Conservation (phyloP, 1,140 invertebrate species). For the Pseudomyrmex cubaensis region DNA sequence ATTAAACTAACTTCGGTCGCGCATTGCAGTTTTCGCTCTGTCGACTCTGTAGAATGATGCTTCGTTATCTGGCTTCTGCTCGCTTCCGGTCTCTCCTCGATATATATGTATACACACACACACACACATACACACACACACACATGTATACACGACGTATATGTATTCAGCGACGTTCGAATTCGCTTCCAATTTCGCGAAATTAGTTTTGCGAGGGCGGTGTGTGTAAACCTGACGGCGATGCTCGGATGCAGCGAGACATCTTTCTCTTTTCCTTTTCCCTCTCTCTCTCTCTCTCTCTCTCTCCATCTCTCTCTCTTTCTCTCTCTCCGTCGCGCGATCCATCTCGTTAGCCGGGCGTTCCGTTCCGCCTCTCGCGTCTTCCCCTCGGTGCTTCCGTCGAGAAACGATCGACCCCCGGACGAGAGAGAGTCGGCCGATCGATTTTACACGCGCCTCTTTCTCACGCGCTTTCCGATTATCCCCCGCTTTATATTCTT, state of each 20-base stretch:
- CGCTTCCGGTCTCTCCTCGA: too few species aligned
- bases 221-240: too few species aligned
- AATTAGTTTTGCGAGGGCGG: too few species aligned
- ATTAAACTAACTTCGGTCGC: not conserved
- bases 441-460: slow-evolving; percentile 10
- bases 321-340: not conserved
- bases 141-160: too few species aligned
- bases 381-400: not conserved
- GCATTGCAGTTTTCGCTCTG: not conserved
- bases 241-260: not conserved
- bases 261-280: not conserved
- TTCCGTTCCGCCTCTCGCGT: slow-evolving; percentile 4
- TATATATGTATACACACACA: too few species aligned
- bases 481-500: slow-evolving; percentile 33
- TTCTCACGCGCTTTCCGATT: slow-evolving; percentile 33
- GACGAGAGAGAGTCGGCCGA: not conserved
- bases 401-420: not conserved
- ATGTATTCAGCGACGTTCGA: not conserved
- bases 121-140: too few species aligned
- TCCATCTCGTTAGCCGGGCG: slow-evolving; percentile 10
- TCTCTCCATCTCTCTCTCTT: not conserved
- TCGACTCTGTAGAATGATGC: not conserved
- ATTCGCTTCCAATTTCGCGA: not conserved
- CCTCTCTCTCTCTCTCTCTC: not conserved
- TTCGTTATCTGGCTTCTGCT: not conserved